phyloP scores from a whole-genome alignment of 2,797 vertebrate species.

The Emydoidea blandingii region DNA sequence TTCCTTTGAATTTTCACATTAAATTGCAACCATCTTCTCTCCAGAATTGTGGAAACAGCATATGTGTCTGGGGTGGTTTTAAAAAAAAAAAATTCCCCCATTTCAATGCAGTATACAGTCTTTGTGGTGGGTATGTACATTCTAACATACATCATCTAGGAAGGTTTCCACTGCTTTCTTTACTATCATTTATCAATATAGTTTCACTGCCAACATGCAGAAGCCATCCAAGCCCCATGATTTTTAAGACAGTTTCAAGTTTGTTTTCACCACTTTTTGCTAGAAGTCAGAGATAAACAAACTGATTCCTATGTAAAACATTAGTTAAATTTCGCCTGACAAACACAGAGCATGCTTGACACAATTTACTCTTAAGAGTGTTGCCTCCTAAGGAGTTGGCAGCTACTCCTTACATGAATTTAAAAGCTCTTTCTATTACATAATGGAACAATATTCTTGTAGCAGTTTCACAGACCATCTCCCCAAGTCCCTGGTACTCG shows the following conservation, averaged over 20 bases:
- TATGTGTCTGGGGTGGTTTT: background rate
- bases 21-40: background rate
- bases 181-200: background rate
- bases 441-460: background rate
- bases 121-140: background rate
- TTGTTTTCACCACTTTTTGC: background rate
- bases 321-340: background rate
- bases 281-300: background rate
- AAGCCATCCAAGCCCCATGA: background rate
- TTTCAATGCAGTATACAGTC: background rate
- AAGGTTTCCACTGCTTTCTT: background rate
- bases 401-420: slow-evolving; percentile 20
- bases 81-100: background rate
- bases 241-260: slow-evolving; percentile 5
- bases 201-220: background rate
- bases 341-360: background rate
- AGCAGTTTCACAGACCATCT: background rate
- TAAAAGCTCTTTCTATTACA: background rate
- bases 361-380: background rate
- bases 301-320: background rate
- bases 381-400: background rate
- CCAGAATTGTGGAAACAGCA: background rate
- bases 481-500: background rate
- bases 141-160: background rate
- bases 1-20: slow-evolving; percentile 11